Evolutionary conservation across 2,888 invertebrate species (phyloP), one percentile per base, ranked within the genome.

Genomic region (Andricus quercusramuli): DNA sequence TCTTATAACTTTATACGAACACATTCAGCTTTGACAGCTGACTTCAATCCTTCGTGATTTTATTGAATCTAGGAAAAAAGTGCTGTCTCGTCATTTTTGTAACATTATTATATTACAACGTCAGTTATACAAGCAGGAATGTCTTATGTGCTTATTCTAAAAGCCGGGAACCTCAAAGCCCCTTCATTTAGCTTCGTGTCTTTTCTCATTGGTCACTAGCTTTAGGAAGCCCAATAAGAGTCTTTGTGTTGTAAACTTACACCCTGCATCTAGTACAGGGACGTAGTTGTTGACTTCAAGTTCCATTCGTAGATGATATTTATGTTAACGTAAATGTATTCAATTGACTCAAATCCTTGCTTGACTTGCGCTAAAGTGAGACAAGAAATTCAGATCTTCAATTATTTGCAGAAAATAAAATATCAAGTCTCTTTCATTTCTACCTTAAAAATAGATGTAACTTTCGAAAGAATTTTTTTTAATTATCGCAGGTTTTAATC

Each of bases 191-290:
- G 80, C 79, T 83, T 79, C 79, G 83, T 85, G 86, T 88, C 85
- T 85, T 85, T 80, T 85, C 85, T 86, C 83, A 86, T 86, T 86
- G 88, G 88, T 88, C 84, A 85, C 86, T 83, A 86, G 87, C 86
- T 88, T 88, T 88, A 85, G 80, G 90, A 91, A 91, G 88, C 89
- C 90, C 85, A 82, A 83, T 81, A 90, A 89, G 83, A 83, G 85
- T 79, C 83, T 84, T 83, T 86, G 85, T 85, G 78, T 85, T 85
- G 86, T 86, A 87, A 89, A 89, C 85, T 83, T 83, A 85, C 84
- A 85, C 85, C 84, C 76, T 78, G 79, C 80, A 79, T 78, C 78
- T 67, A 79, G 51, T 65, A 74, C 84, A 86, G 86, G 82, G 82
- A 81, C 83, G 86, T 84, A 82, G 29, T 51, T 32, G 56, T 56